Evolutionary conservation across 2,888 invertebrate genomes (phyloP), one percentile per base, ranked within the genome.

Genomic region (Apodemia hepburni): DNA sequence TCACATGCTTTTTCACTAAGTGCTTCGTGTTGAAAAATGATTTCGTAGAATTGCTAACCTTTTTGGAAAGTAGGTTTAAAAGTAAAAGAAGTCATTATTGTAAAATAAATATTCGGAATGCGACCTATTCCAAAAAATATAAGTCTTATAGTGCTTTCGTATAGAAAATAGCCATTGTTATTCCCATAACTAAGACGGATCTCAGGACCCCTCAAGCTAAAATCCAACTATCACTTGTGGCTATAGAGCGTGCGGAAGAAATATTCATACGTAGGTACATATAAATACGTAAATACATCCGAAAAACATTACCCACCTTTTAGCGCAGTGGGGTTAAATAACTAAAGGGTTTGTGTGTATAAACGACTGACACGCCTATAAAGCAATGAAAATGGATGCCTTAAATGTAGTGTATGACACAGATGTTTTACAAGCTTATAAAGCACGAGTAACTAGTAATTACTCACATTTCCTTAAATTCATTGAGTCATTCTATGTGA

Each of bases 391-490:
- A 45, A 45, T n/a, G n/a, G 7, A 7, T 6, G 45, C 45, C 45
- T 45, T 27, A 27, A 54, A 54, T 54, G 54, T 54, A 54, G 29
- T 15, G 15, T 29, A 27, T 54, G 54, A 54, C 54, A 57, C 54
- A 57, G 22, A 57, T 29, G 54, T 57, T 57, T 57, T 57, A 29
- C 22, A 57, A 57, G 27, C n/a, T 27, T 57, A 6, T 57, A 29
- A 29, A 29, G 54, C 12, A 7, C 45, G 7, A 27, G 22, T 27
- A 54, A 22, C 54, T 15, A 57, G 54, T 57, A 57, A 57, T 57
- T 57, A 57, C 54, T 57, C 54, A 57, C 54, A 57, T 57, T 57
- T 57, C 54, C 54, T 57, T 29, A 57, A 57, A 57, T 57, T 29
- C 29, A 57, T 57, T 57, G 54, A 57, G 54, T 57, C 54, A 57